phyloP scores from a whole-genome alignment of 2,113 vertebrate genomes.

The Hydrolagus affinis region DNA sequence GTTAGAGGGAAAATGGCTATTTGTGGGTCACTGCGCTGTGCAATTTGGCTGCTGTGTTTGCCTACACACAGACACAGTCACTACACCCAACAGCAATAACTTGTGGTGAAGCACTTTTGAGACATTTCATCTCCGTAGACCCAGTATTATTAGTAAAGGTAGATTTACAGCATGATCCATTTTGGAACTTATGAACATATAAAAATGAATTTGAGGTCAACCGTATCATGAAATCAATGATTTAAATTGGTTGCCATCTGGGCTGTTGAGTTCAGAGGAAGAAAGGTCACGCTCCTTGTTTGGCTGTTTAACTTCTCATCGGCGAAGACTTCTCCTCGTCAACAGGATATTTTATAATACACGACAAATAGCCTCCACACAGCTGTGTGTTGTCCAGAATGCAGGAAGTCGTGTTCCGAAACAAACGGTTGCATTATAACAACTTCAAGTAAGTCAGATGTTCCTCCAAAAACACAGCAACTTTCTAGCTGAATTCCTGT shows the following conservation, averaged over 20 bases:
- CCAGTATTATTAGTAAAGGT: too few species aligned
- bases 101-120: too few species aligned
- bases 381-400: background rate
- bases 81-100: too few species aligned
- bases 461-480: background rate
- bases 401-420: background rate
- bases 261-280: background rate
- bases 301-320: background rate
- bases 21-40: too few species aligned
- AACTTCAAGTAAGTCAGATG: background rate
- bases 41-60: too few species aligned
- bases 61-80: too few species aligned
- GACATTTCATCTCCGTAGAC: too few species aligned
- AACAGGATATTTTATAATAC: background rate
- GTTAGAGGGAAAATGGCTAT: too few species aligned
- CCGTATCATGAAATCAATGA: background rate
- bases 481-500: too few species aligned
- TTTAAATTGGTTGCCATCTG: background rate
- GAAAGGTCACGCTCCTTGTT: background rate
- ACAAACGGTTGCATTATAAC: background rate
- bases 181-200: background rate
- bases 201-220: background rate
- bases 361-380: background rate
- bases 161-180: background rate
- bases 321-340: background rate